phyloP scores from a whole-genome alignment of 2,888 invertebrate species.

The Lathronympha strigana region DNA sequence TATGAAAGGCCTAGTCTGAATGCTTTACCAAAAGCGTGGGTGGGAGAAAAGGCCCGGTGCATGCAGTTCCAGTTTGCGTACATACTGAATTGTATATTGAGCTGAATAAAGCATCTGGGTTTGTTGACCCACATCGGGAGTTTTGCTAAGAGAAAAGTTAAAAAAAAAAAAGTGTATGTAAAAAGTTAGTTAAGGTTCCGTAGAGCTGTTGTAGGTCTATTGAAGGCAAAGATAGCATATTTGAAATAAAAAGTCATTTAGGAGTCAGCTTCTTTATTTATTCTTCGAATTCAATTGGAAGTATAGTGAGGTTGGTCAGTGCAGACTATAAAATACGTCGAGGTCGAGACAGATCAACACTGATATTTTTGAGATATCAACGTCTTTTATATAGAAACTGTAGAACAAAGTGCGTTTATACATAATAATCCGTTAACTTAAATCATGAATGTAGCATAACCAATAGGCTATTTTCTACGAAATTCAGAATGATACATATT shows the following conservation, averaged over 20 bases:
- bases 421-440: not conserved
- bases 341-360: not conserved
- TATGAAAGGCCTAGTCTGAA: constrained; percentile 32
- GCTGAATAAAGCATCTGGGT: constrained; percentile 64
- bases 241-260: too few species aligned
- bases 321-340: not conserved
- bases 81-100: constrained; percentile 56
- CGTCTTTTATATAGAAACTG: not conserved
- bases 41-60: constrained; percentile 60
- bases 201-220: too few species aligned
- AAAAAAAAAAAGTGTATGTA: not conserved
- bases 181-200: too few species aligned
- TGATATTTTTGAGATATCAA: not conserved
- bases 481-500: constrained; percentile 15
- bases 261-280: not conserved
- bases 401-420: not conserved
- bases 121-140: constrained; percentile 59
- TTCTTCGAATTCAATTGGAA: not conserved
- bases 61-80: constrained; percentile 59
- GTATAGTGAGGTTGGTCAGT: not conserved
- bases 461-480: not conserved
- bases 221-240: too few species aligned
- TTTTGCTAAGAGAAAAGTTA: constrained; percentile 30
- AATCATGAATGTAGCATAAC: constrained; percentile 4
- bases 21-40: constrained; percentile 64